Percentiles rank a stretch among this genome's conserved stretches.
Conservation (phyloP, 2,797 vertebrate species). For the Sebastes minor region DNA sequence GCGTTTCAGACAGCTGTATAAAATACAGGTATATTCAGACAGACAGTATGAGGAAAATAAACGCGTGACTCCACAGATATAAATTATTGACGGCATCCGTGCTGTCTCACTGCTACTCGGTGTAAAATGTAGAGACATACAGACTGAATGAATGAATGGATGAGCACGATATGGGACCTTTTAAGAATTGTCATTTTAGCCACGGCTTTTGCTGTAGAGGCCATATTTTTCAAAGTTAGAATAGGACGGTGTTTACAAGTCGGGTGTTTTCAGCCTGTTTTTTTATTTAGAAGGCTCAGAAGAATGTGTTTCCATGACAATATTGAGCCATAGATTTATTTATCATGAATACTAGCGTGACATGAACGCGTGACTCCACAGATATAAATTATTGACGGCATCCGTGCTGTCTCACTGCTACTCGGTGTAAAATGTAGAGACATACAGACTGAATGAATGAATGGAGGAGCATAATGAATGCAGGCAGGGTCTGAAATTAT, state of each 20-base stretch:
- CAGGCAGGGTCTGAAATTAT: not conserved
- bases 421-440: not conserved
- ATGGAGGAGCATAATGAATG: not conserved
- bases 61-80: too few species aligned
- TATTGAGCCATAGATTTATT: not conserved
- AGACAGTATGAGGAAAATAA: too few species aligned
- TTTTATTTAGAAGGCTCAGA: not conserved
- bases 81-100: too few species aligned
- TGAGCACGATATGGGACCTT: too few species aligned
- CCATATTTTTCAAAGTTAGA: not conserved
- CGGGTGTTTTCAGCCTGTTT: not conserved
- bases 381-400: not conserved
- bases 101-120: too few species aligned
- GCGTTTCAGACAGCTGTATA: too few species aligned
- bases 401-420: not conserved
- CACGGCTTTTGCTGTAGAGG: too few species aligned
- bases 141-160: too few species aligned
- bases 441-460: not conserved
- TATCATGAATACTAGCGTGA: not conserved
- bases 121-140: too few species aligned
- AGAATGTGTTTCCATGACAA: not conserved
- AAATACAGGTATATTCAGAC: too few species aligned
- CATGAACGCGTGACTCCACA: not conserved
- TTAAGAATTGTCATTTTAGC: too few species aligned
- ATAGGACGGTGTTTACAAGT: not conserved